A percentile compares a stretch with the other conserved stretches of the same genome.
Conservation (phyloP, 2,888 invertebrate genomes). For the Drosophila paramelanica region DNA sequence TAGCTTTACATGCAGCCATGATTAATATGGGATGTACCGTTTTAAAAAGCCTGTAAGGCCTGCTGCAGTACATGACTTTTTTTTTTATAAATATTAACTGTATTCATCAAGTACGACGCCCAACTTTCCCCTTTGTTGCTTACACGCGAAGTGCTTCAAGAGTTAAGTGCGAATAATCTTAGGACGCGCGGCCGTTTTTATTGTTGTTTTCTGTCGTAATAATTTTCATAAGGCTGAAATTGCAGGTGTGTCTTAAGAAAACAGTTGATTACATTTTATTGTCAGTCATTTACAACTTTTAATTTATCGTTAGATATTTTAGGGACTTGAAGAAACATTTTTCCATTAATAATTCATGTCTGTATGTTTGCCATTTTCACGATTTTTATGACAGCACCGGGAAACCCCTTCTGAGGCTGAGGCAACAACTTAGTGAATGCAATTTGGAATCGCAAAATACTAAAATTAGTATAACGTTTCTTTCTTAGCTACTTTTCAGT, state of each 20-base stretch:
- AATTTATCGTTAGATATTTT: not conserved
- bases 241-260: not conserved
- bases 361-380: not conserved
- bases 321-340: too few species aligned
- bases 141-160: slow-evolving; percentile 17
- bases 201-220: not conserved
- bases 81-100: not conserved
- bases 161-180: not conserved
- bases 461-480: too few species aligned
- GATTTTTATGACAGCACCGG: not conserved
- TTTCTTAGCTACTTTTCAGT: not conserved
- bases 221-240: not conserved
- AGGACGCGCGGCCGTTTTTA: not conserved
- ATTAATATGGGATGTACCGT: not conserved
- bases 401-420: not conserved
- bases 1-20: not conserved
- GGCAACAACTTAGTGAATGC: too few species aligned
- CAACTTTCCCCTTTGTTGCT: not conserved
- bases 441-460: too few species aligned
- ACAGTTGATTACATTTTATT: not conserved
- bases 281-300: not conserved
- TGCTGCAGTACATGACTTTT: not conserved
- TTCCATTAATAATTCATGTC: too few species aligned
- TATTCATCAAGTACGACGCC: not conserved
- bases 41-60: not conserved